These are phyloP conservation scores for Ptychoptera contaminata DNA, from an alignment of 2,888 invertebrate species.

Conservation along the genomic window DNA sequence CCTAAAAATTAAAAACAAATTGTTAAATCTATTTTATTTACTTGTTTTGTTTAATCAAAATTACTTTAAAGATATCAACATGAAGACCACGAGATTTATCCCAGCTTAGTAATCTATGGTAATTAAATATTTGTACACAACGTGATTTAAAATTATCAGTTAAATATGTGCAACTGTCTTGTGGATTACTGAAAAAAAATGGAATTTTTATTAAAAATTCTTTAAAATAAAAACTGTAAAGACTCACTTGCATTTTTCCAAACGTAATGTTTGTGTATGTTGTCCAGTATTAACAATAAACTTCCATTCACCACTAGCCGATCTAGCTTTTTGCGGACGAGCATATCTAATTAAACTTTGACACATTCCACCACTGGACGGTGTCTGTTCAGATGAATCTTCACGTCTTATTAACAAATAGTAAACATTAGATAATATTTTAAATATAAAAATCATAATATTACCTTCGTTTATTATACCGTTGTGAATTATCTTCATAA, in stretches of 20 bases:
- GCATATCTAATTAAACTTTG: slow-evolving; percentile 65
- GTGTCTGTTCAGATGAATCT: slow-evolving; percentile 38
- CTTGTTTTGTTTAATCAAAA: background rate
- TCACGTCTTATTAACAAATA: slow-evolving; percentile 34
- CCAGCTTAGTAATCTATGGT: slow-evolving; percentile 68
- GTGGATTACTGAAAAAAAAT: slow-evolving; percentile 43
- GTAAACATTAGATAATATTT: too few species aligned
- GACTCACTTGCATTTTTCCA: slow-evolving; percentile 60
- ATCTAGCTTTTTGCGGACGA: slow-evolving; percentile 62
- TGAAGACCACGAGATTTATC: slow-evolving; percentile 63
- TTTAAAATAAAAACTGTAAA: background rate
- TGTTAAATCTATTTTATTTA: background rate
- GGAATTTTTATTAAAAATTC: slow-evolving; percentile 1
- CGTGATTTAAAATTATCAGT: slow-evolving; percentile 65
- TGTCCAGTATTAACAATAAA: slow-evolving; percentile 74
- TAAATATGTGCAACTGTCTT: slow-evolving; percentile 60
- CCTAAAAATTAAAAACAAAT: slow-evolving; percentile 25
- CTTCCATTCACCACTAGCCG: slow-evolving; percentile 70
- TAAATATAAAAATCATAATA: slow-evolving; percentile 3
- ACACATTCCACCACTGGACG: slow-evolving; percentile 57
- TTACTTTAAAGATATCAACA: slow-evolving; percentile 68
- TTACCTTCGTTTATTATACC: background rate
- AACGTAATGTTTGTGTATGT: slow-evolving; percentile 63
- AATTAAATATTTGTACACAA: slow-evolving; percentile 70
- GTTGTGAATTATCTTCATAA: too few species aligned